These are phyloP conservation scores for Anolis sagrei DNA, from an alignment of 2,113 vertebrate species.

Conservation along the genomic window DNA sequence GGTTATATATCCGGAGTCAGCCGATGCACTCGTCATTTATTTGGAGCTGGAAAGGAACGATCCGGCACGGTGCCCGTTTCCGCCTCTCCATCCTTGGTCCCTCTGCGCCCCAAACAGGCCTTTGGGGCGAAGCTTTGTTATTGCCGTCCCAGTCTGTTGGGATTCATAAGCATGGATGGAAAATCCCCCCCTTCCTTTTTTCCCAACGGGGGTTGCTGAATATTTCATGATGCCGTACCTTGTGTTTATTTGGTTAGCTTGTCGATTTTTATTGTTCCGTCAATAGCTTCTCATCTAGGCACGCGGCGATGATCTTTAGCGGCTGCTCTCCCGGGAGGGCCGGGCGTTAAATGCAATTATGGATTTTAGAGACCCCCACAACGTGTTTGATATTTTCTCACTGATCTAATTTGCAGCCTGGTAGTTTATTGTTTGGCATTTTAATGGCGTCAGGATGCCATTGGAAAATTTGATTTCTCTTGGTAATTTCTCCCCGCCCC, in stretches of 20 bases:
- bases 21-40: constrained; percentile 64
- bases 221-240: constrained; percentile 95
- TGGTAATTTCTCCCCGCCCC: constrained; percentile 93
- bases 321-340: constrained; percentile 89
- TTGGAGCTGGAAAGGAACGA: constrained; percentile 41
- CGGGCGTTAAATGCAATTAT: constrained; percentile 99
- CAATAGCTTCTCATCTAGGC: constrained; percentile 95
- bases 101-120: constrained; percentile 52
- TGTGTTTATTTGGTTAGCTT: constrained; percentile 98
- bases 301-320: constrained; percentile 98
- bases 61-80: constrained; percentile 64
- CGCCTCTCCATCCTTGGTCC: constrained; percentile 45
- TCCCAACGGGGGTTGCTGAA: constrained; percentile 97
- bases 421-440: constrained; percentile 99
- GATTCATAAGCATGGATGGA: constrained; percentile 46
- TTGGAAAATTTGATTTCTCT: constrained; percentile 99
- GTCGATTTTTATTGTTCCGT: constrained; percentile 99
- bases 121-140: constrained; percentile 79
- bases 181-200: constrained; percentile 74
- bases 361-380: constrained; percentile 93
- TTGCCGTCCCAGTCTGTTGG: constrained; percentile 74
- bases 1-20: constrained; percentile 47
- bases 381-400: constrained; percentile 99
- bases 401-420: constrained; percentile 99
- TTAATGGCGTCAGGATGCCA: constrained; percentile 99